Base-by-base conservation (phyloP, 53 echinoderm and acorn worm genomes). In the Echinarachnius parma region DNA sequence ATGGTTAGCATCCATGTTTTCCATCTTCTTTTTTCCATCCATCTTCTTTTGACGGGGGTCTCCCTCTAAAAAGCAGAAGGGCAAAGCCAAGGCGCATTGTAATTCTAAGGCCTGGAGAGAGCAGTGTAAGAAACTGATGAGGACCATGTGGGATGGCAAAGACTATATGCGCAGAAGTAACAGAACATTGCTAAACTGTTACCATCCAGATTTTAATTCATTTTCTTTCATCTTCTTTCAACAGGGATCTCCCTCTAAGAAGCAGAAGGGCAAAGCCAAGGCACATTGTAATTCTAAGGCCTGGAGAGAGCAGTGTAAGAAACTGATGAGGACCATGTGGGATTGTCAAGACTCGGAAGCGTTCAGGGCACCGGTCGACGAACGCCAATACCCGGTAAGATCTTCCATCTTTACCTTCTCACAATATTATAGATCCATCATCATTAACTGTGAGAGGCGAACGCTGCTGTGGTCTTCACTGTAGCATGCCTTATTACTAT, bases 261-360 rank as follows among this genome's bases (percentile, higher is more conserved):
- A 69, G 53, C 34, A 32, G 69, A 69, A 69, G 53, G 31, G 53
- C 9, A 32, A 50, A 25, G 33, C 29, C 36, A 52, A 53, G 23
- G 70, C 70, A 9, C 53, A 53, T 21, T 91, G 91, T 59, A 64
- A 95, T 76, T 69, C 87, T 50, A 90, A 87, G 59, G 81, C 87
- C 2, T 95, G 96, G 96, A 76, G 82, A 20, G 71, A 67, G 4
- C 66, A 87, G 34, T 95, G 96, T 53, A 81, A 77, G 64, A 79
- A 75, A 29, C 80, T 95, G 0, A 15, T 90, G 25, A 81, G 84
- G 31, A 84, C 84, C 35, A 83, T 95, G 79, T 91, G 84, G 81
- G 87, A 84, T 3, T 84, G 90, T 21, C 86, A 90, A 46, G 96
- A 95, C 61, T 87, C 87, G 0, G 87, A 87, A 39, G 90, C 96